These are phyloP conservation scores for Drosophila punjabiensis DNA, from an alignment of 1,140 invertebrate species.

Conservation along the genomic window DNA sequence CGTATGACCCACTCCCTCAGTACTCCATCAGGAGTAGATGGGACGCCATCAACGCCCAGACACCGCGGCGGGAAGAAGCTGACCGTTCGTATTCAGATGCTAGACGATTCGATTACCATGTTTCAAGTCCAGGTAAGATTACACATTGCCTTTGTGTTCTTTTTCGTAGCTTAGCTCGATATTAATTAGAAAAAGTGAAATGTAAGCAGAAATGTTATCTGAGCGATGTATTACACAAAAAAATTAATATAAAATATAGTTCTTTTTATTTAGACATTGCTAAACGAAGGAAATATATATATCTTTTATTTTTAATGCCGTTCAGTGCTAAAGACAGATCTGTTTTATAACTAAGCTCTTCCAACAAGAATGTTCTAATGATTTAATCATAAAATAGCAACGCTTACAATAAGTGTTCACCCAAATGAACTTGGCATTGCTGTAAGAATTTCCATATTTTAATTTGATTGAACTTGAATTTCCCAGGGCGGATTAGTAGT, in stretches of 20 bases:
- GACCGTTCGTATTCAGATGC: slow-evolving; percentile 94
- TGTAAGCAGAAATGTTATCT: not conserved
- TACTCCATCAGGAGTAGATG: slow-evolving; percentile 92
- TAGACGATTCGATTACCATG: slow-evolving; percentile 94
- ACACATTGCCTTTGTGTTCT: slow-evolving; percentile 1
- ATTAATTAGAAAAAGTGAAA: not conserved
- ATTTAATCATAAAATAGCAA: not conserved
- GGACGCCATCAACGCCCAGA: slow-evolving; percentile 90
- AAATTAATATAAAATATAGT: not conserved
- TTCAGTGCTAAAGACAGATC: too few relatives aligned
- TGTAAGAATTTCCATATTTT: not conserved
- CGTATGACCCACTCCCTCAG: slow-evolving; percentile 93
- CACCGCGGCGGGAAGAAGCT: slow-evolving; percentile 94
- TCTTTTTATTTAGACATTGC: not conserved
- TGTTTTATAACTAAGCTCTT: not conserved
- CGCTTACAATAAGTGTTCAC: not conserved
- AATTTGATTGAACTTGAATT: not conserved
- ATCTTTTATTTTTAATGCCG: not conserved
- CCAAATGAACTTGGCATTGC: not conserved
- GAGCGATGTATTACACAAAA: not conserved
- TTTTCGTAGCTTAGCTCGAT: not conserved
- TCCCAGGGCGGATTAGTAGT: not conserved
- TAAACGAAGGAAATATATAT: not conserved
- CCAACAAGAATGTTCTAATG: not conserved
- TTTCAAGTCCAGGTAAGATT: slow-evolving; percentile 94